Base-by-base conservation (phyloP, 2,888 invertebrate species). In the Malachius bipustulatus region DNA sequence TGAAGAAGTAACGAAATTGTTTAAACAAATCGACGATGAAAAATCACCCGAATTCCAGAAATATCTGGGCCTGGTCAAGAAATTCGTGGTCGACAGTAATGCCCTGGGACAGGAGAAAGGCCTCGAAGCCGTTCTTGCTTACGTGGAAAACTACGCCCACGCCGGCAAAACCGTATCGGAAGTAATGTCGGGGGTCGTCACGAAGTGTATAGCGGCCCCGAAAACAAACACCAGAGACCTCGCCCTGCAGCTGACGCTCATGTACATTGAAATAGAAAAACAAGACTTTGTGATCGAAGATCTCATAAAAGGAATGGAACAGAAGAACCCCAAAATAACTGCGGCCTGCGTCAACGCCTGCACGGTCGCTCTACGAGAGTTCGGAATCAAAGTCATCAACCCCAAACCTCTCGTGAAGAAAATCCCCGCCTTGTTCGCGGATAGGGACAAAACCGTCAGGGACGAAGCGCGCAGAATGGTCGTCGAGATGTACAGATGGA, bases 211-310 rank as follows among this genome's bases (percentile, higher is more conserved):
- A 46, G 90, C 88, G 16, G 89, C 93, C 2, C 81, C 89, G 2
- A 89, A 80, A 65, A 75, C 84, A 3, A 90, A 84, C 62, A 94
- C 93, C 4, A 88, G 84, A 60, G 96, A 96, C 45, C 70, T 91
- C 30, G 84, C 90, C 0, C 69, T 83, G 38, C 93, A 93, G 65
- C 74, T 96, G 41, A 78, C 82, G 3, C 66, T 97, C 39, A 88
- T 93, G 87, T 94, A 85, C 59, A 73, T 96, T 46, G 96, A 97
- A 68, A 89, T 94, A 51, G 96, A 97, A 56, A 94, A 91, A 57
- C 82, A 85, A 41, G 96, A 96, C 44, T 63, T 75, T 8, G 89
- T 90, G 0, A 69, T 81, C 48, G 96, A 96, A 46, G 94, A 93
- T 60, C 66, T 97, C 2, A 65, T 91, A 12, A 93, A 93, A 65